A percentile compares a stretch with the other conserved stretches of the same genome.
phyloP scores from a whole-genome alignment of 2,113 vertebrate species.

The Bos javanicus region DNA sequence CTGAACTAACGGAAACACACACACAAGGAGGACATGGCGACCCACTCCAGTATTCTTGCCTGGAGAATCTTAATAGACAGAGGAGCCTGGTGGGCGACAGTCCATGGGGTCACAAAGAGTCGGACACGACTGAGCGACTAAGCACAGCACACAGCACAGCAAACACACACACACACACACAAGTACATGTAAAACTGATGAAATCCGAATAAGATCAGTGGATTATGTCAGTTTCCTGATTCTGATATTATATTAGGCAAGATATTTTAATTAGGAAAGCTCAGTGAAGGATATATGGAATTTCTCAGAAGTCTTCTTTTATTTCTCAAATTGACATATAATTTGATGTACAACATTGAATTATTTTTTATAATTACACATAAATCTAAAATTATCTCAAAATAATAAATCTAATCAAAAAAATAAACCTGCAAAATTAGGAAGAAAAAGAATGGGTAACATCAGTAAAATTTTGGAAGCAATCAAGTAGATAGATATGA shows the following conservation, averaged over 20 bases:
- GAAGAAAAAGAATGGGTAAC: not conserved
- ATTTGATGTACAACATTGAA: not conserved
- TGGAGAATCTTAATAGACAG: not conserved
- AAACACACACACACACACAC: not conserved
- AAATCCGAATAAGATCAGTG: not conserved
- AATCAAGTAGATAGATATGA: not conserved
- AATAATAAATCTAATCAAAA: not conserved
- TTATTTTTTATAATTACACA: not conserved
- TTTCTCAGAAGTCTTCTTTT: not conserved
- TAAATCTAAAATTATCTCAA: not conserved
- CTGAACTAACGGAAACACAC: not conserved
- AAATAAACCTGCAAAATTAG: not conserved
- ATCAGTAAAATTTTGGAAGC: not conserved
- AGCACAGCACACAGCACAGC: not conserved
- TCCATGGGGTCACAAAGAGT: not conserved
- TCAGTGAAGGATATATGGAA: not conserved
- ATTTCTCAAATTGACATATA: not conserved
- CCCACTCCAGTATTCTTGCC: not conserved
- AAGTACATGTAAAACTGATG: not conserved
- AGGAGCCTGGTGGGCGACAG: not conserved
- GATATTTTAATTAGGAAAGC: not conserved
- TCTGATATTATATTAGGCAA: not conserved
- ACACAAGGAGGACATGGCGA: not conserved
- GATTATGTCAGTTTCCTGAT: not conserved
- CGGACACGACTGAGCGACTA: accelerated